phyloP scores from a whole-genome alignment of 2,113 vertebrate genomes.

The Nothocercus nigrocapillus region DNA sequence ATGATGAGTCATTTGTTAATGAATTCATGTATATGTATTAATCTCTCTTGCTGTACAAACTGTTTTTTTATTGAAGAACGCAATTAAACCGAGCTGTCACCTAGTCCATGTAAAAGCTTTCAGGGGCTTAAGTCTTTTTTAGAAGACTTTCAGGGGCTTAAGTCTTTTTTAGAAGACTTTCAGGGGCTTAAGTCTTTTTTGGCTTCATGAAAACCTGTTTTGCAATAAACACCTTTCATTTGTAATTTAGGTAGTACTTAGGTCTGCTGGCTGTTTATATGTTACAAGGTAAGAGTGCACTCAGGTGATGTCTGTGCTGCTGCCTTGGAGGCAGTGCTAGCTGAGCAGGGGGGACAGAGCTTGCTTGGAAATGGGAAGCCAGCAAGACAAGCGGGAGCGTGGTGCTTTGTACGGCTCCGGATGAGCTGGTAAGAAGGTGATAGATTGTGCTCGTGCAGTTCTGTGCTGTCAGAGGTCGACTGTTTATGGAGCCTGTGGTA shows the following conservation, averaged over 20 bases:
- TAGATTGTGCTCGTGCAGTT: not conserved
- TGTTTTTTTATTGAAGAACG: not conserved
- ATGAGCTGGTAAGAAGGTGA: not conserved
- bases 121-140: not conserved
- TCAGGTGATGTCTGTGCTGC: not conserved
- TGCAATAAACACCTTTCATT: not conserved
- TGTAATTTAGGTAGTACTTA: not conserved
- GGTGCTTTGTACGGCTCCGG: not conserved
- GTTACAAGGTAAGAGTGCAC: not conserved
- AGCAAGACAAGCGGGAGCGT: not conserved
- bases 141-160: not conserved
- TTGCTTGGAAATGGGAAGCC: not conserved
- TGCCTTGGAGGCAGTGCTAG: not conserved
- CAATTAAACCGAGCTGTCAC: not conserved
- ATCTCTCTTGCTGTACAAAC: not conserved
- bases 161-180: not conserved
- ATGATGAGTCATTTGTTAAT: not conserved
- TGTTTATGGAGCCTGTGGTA: not conserved
- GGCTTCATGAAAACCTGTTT: not conserved
- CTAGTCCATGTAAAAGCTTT: not conserved
- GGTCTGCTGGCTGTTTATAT: not conserved
- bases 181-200: not conserved
- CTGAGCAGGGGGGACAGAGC: not conserved
- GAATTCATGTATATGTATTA: not conserved
- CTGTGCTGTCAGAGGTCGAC: not conserved